Conservation (phyloP, 2,888 invertebrate species). For the Electrophaes corylata region DNA sequence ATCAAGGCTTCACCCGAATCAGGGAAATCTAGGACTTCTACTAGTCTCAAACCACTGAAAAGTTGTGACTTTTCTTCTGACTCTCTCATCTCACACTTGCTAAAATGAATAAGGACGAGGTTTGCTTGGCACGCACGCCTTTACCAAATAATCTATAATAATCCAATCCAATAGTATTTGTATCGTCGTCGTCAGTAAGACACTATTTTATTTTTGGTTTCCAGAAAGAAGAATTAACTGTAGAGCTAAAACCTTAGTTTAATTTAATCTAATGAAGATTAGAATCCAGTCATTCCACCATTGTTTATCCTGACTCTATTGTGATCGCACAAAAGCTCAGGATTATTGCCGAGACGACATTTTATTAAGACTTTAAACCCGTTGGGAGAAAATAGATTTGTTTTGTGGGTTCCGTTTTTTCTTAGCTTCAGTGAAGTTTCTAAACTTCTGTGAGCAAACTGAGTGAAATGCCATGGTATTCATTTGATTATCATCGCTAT, state of each 20-base stretch:
- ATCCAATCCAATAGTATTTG: neutral
- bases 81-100: no score
- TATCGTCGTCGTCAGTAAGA: constrained; percentile 12
- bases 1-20: no score
- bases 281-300: constrained; percentile 19
- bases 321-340: constrained; percentile 26
- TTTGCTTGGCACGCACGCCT: no score
- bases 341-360: constrained; percentile 21
- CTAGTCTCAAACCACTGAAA: no score
- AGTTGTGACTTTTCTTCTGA: no score
- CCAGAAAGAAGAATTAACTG: constrained; percentile 18
- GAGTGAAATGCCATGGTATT: no score
- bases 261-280: constrained; percentile 19
- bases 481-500: no score
- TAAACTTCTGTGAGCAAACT: no score
- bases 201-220: constrained; percentile 22
- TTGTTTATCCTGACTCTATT: constrained; percentile 29
- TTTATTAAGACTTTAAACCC: constrained; percentile 13
- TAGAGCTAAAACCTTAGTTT: constrained; percentile 9
- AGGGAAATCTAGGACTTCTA: no score
- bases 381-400: constrained; percentile 11
- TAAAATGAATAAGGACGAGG: neutral
- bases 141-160: no score
- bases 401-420: neutral
- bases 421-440: no score